Evolutionary conservation across 2,797 vertebrate species (phyloP), one percentile per base, ranked within the genome.

Genomic region (Siniperca scherzeri): DNA sequence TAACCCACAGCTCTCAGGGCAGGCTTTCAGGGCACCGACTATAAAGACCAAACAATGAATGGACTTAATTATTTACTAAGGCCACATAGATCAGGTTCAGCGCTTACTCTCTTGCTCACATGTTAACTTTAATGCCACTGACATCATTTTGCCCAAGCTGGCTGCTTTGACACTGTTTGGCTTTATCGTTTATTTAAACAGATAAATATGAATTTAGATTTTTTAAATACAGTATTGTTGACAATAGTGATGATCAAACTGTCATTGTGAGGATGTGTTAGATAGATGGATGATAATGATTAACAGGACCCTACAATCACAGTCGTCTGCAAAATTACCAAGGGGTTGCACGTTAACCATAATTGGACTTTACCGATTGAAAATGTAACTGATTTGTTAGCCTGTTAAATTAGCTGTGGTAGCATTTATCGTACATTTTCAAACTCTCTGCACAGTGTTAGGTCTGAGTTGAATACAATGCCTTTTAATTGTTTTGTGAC

Each of bases 51-150:
- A 84, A 84, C 78, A 85, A 25, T 74, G 50, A 73, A 67, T 38
- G 44, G 21, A 38, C 88, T 93, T 50, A 89, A 91, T 92, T 87
- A 91, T 94, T 94, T 68, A 93, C 44, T 17, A 53, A 74, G 67
- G 78, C 78, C 84, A 68, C 69, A 75, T 68, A 76, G 87, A 89
- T 93, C 87, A 81, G 25, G 78, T 92, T 93, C 67, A 57, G 42
- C 9, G 6, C 30, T 46, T 56, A 52, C 50, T 48, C 79, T 66
- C 65, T 73, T 27, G 44, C 62, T 50, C 22, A 57, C 46, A 60
- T 48, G 50, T 48, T 86, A 53, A 75, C 60, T 50, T 36, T 60
- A 62, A 69, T 42, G 36, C 50, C 71, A 68, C 60, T 27, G 46
- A 60, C 59, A 62, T 53, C 21, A 13, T 69, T 77, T 60, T 52